phyloP scores from a whole-genome alignment of 2,888 invertebrate species.

The Drosophila nr. perissopoda region DNA sequence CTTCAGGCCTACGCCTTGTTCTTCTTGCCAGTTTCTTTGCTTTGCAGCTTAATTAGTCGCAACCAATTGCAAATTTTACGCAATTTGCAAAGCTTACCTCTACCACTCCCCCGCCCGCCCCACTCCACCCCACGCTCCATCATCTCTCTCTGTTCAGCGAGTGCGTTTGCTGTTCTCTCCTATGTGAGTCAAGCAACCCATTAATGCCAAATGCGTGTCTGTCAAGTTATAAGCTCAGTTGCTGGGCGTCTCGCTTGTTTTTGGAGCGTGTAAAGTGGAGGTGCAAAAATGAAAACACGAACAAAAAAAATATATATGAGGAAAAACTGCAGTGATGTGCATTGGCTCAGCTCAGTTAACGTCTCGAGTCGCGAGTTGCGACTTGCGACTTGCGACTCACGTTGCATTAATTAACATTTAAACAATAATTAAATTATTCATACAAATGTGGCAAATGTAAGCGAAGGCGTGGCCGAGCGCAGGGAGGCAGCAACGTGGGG shows the following conservation, averaged over 20 bases:
- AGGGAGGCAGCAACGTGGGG: background rate
- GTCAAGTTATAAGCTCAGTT: slow-evolving; percentile 76
- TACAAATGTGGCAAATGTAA: slow-evolving; percentile 77
- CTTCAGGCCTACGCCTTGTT: too few species aligned
- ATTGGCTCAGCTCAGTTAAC: slow-evolving; percentile 51
- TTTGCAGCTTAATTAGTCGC: slow-evolving; percentile 18
- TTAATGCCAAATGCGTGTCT: slow-evolving; percentile 83
- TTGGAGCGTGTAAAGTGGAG: slow-evolving; percentile 54
- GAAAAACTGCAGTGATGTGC: slow-evolving; percentile 42
- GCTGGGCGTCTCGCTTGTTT: slow-evolving; percentile 45
- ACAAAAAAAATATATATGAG: slow-evolving; percentile 1
- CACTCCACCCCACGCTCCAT: background rate
- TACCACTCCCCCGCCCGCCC: background rate
- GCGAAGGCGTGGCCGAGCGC: slow-evolving; percentile 27
- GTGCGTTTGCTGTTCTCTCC: slow-evolving; percentile 5
- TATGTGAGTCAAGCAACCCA: slow-evolving; percentile 61
- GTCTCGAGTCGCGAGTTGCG: slow-evolving; percentile 17
- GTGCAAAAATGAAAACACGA: slow-evolving; percentile 42
- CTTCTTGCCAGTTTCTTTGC: background rate
- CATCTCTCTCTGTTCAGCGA: background rate
- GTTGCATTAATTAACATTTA: slow-evolving; percentile 84
- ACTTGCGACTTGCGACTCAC: slow-evolving; percentile 58
- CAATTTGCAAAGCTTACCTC: slow-evolving; percentile 28
- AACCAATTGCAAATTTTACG: slow-evolving; percentile 56
- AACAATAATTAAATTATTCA: slow-evolving; percentile 84